Base-by-base conservation (phyloP, 1,140 invertebrate species). In the Drosophila cardini region DNA sequence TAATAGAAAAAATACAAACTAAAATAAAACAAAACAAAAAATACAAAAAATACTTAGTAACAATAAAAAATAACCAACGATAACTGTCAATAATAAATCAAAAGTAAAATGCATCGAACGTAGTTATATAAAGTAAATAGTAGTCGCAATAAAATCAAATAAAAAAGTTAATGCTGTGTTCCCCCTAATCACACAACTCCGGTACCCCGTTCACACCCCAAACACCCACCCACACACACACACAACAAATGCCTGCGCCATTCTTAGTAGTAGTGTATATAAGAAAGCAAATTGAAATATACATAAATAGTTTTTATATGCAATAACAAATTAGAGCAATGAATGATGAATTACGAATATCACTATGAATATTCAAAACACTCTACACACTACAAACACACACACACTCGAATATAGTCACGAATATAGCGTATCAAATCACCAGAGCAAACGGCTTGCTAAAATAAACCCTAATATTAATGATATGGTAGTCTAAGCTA, bases 21-120 rank as follows among this genome's bases (percentile, higher is more conserved):
- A 72, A 60, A 30, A 72, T 30, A 30, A 79, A 46, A 73, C 48
- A 50, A 80, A n/a, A n/a, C 71, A 83, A 89, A 52, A 76, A 65
- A 55, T 45, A 38, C n/a, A n/a, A n/a, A n/a, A n/a, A 48, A 68
- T 72, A 72, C 34, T 68, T 72, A 58, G 55, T 55, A 72, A 60
- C 38, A 72, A 57, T 38, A 79, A 46, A 73, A 55, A 50, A 80
- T 89, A 89, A 84, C 84, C 84, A 89, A 89, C 84, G 84, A 89
- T 84, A 78, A 89, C 67, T 84, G 85, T 89, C 85, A 89, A 89
- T 79, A 76, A 78, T 79, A 76, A 78, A 89, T 89, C 84, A 89
- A 89, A 89, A 89, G 80, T 80, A 43, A 89, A 72, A 77, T 89
- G 85, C 84, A 89, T 90, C 84, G 84, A 89, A 89, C 43, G 42